phyloP scores from a whole-genome alignment of 2,113 vertebrate species.

The Microcebus tavaratra region DNA sequence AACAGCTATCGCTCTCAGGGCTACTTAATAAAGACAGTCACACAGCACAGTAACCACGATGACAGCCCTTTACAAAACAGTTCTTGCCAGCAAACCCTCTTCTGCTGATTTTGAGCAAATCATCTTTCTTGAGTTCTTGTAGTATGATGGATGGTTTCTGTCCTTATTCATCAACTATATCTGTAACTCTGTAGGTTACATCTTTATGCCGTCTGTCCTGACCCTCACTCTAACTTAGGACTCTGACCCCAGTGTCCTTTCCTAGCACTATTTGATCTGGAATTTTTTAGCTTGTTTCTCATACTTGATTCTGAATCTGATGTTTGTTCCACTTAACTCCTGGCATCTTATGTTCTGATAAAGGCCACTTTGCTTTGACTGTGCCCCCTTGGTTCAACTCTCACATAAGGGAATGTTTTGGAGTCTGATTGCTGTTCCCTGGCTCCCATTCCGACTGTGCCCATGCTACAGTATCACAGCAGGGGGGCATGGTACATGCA shows the following conservation, averaged over 20 bases:
- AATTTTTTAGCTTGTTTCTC: background rate
- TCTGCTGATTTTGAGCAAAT: background rate
- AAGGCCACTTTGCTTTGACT: background rate
- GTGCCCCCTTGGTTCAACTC: background rate
- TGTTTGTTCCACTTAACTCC: background rate
- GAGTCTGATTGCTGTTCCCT: background rate
- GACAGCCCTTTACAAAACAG: background rate
- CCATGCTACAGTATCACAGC: rapidly evolving
- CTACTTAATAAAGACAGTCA: background rate
- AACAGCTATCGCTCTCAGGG: background rate
- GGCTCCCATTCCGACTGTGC: background rate
- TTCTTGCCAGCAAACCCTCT: background rate
- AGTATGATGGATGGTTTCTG: background rate
- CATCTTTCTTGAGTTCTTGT: background rate
- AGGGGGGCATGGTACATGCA: background rate
- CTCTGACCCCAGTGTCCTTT: background rate
- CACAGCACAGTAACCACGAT: background rate
- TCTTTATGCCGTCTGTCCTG: background rate
- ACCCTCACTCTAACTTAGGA: background rate
- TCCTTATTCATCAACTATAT: background rate
- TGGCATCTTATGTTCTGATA: background rate
- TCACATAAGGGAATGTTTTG: background rate
- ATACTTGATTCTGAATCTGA: background rate
- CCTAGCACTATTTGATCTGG: background rate
- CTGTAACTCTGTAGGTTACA: background rate